These are phyloP conservation scores for Aphrocallistes beatrix DNA, from an alignment of 37 sponge, comb jelly and placozoan genomes.

Conservation along the genomic window DNA sequence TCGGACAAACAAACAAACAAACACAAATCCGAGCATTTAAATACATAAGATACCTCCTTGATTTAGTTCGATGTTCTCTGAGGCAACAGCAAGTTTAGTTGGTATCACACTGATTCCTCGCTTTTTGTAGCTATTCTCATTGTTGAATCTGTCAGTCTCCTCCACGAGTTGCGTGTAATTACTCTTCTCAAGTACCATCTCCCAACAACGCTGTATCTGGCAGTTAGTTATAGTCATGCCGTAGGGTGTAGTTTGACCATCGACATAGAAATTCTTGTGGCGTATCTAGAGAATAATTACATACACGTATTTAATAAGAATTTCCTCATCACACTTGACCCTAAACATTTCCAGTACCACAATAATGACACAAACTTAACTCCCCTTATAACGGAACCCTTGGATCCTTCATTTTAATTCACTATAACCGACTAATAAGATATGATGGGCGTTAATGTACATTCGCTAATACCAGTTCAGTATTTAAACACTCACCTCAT, in stretches of 20 bases:
- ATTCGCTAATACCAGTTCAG: too few relatives aligned
- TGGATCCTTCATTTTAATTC: too few relatives aligned
- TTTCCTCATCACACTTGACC: too few relatives aligned
- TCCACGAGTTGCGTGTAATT: slow-evolving; percentile 21
- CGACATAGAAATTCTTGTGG: slow-evolving; percentile 38
- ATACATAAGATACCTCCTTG: slow-evolving; percentile 24
- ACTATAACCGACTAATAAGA: too few relatives aligned
- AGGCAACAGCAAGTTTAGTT: slow-evolving; percentile 56
- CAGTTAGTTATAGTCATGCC: slow-evolving; percentile 29
- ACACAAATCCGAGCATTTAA: too few relatives aligned
- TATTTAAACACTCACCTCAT: too few relatives aligned
- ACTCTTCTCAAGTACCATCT: slow-evolving; percentile 29
- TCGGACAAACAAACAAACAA: too few relatives aligned
- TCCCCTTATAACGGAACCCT: too few relatives aligned
- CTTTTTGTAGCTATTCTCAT: slow-evolving; percentile 50
- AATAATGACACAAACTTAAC: too few relatives aligned
- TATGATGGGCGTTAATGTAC: too few relatives aligned
- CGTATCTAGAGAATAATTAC: slow-evolving; percentile 46
- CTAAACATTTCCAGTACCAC: too few relatives aligned
- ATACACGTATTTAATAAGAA: too few relatives aligned
- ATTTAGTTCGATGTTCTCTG: slow-evolving; percentile 32
- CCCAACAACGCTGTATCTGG: slow-evolving; percentile 53
- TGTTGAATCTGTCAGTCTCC: slow-evolving; percentile 45
- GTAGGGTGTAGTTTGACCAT: slow-evolving; percentile 45
- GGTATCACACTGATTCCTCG: slow-evolving; percentile 63